These are phyloP conservation scores for Mionectes macconnelli DNA, from an alignment of 2,113 vertebrate genomes.

Conservation along the genomic window DNA sequence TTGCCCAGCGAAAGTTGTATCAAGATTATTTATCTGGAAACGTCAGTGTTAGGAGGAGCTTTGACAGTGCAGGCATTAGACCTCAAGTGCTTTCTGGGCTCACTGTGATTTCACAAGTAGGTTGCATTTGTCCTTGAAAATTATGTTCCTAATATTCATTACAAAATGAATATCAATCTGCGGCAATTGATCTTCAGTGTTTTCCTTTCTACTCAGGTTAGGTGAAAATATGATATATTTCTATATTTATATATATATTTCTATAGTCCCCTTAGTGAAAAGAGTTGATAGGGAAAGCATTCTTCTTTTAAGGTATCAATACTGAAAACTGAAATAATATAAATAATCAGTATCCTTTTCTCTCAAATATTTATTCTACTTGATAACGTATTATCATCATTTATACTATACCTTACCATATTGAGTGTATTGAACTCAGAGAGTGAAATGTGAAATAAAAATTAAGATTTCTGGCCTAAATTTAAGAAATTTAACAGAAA, in stretches of 20 bases:
- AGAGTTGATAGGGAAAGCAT: background rate
- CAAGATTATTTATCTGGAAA: background rate
- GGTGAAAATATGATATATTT: background rate
- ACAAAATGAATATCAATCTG: background rate
- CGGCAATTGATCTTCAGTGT: background rate
- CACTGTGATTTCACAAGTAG: background rate
- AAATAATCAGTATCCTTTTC: background rate
- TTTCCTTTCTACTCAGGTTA: background rate
- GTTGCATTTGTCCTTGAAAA: background rate
- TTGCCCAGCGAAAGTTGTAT: background rate
- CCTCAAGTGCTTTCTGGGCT: slow-evolving; percentile 31
- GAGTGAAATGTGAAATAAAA: background rate
- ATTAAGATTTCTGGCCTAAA: background rate
- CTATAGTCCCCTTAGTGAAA: background rate
- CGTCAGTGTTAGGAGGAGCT: background rate
- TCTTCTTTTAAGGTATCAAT: background rate
- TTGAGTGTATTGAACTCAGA: background rate
- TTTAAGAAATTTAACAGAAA: background rate
- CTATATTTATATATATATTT: background rate
- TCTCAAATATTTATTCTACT: background rate
- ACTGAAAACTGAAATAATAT: background rate
- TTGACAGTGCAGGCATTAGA: background rate
- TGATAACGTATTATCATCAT: background rate
- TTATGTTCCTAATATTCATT: background rate
- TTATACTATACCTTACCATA: background rate